phyloP scores from a whole-genome alignment of 2,113 vertebrate species.

The Chinchilla lanigera region DNA sequence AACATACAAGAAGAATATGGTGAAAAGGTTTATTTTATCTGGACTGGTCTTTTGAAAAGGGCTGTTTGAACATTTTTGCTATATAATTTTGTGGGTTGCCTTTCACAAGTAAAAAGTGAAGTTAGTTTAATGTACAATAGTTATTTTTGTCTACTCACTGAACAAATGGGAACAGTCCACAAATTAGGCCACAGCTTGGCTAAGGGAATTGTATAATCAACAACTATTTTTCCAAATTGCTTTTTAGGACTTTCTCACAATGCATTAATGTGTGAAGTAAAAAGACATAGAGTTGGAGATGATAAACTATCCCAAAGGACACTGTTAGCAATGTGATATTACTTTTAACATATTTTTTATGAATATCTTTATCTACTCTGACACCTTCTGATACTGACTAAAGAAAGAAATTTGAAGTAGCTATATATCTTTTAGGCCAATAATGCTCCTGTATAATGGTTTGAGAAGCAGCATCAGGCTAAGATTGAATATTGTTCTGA shows the following conservation, averaged over 20 bases:
- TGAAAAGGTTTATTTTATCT: conserved; percentile 28
- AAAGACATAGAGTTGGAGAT: background rate
- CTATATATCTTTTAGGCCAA: background rate
- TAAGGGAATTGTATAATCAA: conserved; percentile 7
- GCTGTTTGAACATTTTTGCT: background rate
- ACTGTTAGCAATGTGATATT: background rate
- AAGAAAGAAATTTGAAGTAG: conserved; percentile 16
- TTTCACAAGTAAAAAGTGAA: background rate
- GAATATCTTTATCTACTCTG: background rate
- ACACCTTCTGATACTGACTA: background rate
- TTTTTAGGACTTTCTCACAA: background rate
- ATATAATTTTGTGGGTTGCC: background rate
- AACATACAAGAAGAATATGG: background rate
- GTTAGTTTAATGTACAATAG: background rate
- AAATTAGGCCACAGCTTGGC: background rate
- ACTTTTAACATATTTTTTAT: background rate
- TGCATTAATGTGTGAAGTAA: background rate
- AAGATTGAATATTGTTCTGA: background rate
- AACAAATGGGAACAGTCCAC: background rate
- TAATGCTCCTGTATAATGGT: background rate
- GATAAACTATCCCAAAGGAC: conserved; percentile 6
- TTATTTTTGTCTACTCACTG: background rate
- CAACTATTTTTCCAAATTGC: background rate
- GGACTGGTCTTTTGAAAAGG: background rate
- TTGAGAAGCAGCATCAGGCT: conserved; percentile 7